Base-by-base conservation (phyloP, 2,113 vertebrate genomes). In the Haliaeetus leucogaster region DNA sequence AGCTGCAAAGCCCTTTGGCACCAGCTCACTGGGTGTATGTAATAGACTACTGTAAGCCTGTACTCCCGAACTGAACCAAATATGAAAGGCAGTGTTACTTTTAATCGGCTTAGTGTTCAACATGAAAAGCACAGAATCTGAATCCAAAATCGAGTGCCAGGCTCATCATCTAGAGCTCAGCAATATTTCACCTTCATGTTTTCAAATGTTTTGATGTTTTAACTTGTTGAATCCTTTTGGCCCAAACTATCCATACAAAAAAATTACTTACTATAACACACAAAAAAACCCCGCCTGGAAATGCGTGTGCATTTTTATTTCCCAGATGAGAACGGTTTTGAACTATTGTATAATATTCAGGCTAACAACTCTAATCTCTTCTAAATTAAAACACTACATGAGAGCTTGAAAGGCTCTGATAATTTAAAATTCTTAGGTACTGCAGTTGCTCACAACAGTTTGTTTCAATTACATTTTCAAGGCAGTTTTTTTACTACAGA, bases 391-490 rank as follows among this genome's bases (percentile, higher is more conserved):
- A 85, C 32, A 79, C 34, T 73, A 59, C 61, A 70, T 22, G 43
- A 90, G 42, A 81, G 11, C n/a, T 93, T 93, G 76, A 91, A 96
- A 91, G 76, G 55, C 62, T 87, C 58, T 68, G 66, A 42, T 87
- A 84, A 89, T 85, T 91, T 72, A 40, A 91, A 94, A 87, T 90
- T 89, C 50, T 71, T 86, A 66, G 25, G 19, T 23, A 71, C 38
- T 82, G 53, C 40, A 76, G 21, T 55, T 82, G 59, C 55, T 92
- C 43, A 47, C 47, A 81, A 74, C 17, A 53, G 55, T 77, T 93
- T 93, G 47, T 82, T 93, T 94, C 71, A 84, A 53, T 78, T 77
- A 82, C 21, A 78, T 83, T 96, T 92, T 92, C 67, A 71, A 17
- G 34, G 11, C 21, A 38, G 3, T 2, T 80, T 71, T 87, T 81